phyloP scores from a whole-genome alignment of 37 sponge, comb jelly and placozoan species.

The Aphrocallistes beatrix region DNA sequence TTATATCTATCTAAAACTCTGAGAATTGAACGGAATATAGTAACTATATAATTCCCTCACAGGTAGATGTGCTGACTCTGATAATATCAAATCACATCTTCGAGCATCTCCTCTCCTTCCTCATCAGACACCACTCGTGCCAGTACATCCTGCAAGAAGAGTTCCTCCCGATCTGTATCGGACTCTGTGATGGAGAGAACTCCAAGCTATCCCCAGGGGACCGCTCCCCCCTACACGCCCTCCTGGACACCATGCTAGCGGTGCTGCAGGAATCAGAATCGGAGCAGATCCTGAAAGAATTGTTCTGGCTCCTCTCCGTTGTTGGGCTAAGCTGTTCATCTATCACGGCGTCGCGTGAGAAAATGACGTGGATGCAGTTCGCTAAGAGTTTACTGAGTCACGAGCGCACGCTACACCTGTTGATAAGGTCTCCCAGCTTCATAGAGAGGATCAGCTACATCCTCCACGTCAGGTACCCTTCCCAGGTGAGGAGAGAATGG shows the following conservation, averaged over 20 bases:
- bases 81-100: not conserved
- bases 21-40: no score
- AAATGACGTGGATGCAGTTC: not conserved
- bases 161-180: not conserved
- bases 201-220: not conserved
- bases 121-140: not conserved
- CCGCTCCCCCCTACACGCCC: not conserved
- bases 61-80: constrained; percentile 3
- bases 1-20: no score
- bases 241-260: constrained; percentile 1
- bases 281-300: not conserved
- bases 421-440: not conserved
- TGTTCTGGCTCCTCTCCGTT: not conserved
- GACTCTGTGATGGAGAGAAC: not conserved
- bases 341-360: not conserved
- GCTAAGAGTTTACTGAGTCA: constrained; percentile 5
- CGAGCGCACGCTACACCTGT: not conserved
- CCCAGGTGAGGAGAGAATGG: no score
- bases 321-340: not conserved
- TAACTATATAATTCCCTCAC: no score
- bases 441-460: not conserved
- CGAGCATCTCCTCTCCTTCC: not conserved
- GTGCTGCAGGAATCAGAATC: not conserved
- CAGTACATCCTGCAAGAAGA: not conserved
- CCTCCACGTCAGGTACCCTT: not conserved